Evolutionary conservation across 1,140 invertebrate genomes (phyloP).

Genomic region (Glomeris maerens): DNA sequence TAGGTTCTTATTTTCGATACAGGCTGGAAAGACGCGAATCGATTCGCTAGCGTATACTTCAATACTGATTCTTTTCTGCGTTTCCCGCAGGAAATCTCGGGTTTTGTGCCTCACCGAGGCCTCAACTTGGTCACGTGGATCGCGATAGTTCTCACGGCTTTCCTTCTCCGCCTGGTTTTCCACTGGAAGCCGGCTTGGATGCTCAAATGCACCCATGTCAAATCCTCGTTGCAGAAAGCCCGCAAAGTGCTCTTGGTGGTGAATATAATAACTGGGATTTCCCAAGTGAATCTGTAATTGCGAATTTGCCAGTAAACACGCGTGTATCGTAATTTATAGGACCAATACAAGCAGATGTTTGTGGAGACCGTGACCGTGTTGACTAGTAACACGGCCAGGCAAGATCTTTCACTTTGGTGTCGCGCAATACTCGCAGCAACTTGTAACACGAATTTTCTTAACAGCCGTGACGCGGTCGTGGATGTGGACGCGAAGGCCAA

Average conservation of each 20-base stretch:
- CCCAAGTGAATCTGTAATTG: not conserved
- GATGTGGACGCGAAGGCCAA: not conserved
- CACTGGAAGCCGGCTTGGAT: conserved; percentile 73
- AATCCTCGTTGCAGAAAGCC: conserved; percentile 53
- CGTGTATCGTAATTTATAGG: conserved; percentile 1
- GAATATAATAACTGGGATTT: too few species aligned
- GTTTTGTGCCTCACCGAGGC: conserved; percentile 40
- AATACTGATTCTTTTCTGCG: conserved; percentile 21
- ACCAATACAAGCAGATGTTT: conserved; percentile 9
- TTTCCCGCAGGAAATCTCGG: conserved; percentile 47
- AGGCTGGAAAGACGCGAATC: too few species aligned
- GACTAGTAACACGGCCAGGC: not conserved
- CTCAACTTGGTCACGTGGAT: conserved; percentile 43
- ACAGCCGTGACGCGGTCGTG: too few species aligned
- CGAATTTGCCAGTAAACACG: not conserved
- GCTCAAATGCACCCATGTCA: conserved; percentile 53
- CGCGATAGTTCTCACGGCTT: conserved; percentile 48
- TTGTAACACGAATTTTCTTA: too few species aligned
- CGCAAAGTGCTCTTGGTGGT: conserved; percentile 61
- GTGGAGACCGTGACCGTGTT: conserved; percentile 7
- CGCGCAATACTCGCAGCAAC: not conserved
- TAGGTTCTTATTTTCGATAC: too few species aligned
- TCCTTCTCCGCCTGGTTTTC: conserved; percentile 60
- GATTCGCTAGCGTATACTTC: too few species aligned
- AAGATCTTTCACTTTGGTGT: not conserved